Conservation (phyloP, 2,888 invertebrate species). For the Lordiphosa fenestrarum region DNA sequence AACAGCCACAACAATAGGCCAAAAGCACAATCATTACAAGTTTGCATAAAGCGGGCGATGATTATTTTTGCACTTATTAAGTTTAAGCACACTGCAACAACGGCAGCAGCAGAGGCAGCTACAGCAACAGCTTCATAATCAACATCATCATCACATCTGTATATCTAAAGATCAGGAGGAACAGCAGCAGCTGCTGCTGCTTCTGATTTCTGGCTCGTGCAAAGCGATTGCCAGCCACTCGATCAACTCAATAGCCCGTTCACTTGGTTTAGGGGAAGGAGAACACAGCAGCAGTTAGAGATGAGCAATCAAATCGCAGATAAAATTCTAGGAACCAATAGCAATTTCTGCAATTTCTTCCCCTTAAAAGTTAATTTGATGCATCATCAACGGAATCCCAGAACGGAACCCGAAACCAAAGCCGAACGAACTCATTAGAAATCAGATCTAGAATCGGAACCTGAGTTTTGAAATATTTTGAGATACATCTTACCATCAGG, state of each 20-base stretch:
- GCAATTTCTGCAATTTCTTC: too few relatives aligned
- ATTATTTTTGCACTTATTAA: slow-evolving; percentile 70
- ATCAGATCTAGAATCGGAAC: too few relatives aligned
- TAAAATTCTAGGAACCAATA: too few relatives aligned
- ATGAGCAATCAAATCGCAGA: too few relatives aligned
- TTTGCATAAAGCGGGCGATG: slow-evolving; percentile 61
- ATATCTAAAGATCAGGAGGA: slow-evolving; percentile 27
- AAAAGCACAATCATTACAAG: slow-evolving; percentile 53
- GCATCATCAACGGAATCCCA: too few relatives aligned
- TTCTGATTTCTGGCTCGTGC: slow-evolving; percentile 12
- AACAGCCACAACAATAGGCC: slow-evolving; percentile 41
- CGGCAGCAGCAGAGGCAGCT: slow-evolving; percentile 17
- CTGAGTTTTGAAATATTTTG: too few relatives aligned
- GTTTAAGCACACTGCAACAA: slow-evolving; percentile 53
- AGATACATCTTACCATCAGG: too few relatives aligned
- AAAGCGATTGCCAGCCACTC: slow-evolving; percentile 20
- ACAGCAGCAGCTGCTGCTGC: slow-evolving; percentile 17
- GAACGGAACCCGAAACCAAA: too few relatives aligned
- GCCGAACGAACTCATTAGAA: too few relatives aligned
- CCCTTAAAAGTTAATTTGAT: too few relatives aligned
- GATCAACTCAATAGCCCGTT: slow-evolving; percentile 39
- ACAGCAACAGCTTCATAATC: slow-evolving; percentile 22
- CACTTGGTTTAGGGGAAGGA: slow-evolving; percentile 17
- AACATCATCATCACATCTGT: slow-evolving; percentile 22
- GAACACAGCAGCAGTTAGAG: too few relatives aligned